Base-by-base conservation (phyloP, 2,113 vertebrate genomes). In the Nicator chloris region DNA sequence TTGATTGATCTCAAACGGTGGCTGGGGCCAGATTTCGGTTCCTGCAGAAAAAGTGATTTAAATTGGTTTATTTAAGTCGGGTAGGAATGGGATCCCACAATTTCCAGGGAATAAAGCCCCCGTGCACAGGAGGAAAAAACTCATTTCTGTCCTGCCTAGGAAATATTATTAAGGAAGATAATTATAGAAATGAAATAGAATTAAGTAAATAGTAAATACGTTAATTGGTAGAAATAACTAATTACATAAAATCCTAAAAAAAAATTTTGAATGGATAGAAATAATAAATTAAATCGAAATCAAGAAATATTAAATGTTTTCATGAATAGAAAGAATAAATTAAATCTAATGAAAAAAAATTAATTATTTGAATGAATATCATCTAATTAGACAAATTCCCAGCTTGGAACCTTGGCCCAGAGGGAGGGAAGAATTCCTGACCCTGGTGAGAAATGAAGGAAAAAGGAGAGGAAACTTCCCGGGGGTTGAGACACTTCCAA, bases 401-500 rank as follows among this genome's bases (percentile, higher is more conserved):
- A 53, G 19, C 31, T n/a, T 53, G 76, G 23, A 63, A 14, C 6
- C 20, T 31, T 39, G n/a, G 6, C 9, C 4, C 14, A 51, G 59
- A 22, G 30, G 4, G 9, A 53, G 9, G 37, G 37, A 53, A 42
- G 31, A 64, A 53, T 64, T 78, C 47, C 45, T 40, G 13, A 16
- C 1, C 8, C 31, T 23, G 76, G 37, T 22, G 76, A 28, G 37
- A 53, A 79, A 42, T 28, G 8, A 53, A 14, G 19, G 31, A n/a
- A 53, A 64, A n/a, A 78, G 18, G 31, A 51, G 47, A n/a, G 9
- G 59, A 42, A 78, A 23, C 7, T n/a, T 49, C 26, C 37, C 37
- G 16, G 40, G 31, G 24, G 24, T 2, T 22, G 47, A 42, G 45
- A 10, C 3, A 3, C 3, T 63, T 37, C 4, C 1, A 1, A 26